These are phyloP conservation scores for Orthosia cruda DNA, from an alignment of 2,888 invertebrate species.

Conservation along the genomic window DNA sequence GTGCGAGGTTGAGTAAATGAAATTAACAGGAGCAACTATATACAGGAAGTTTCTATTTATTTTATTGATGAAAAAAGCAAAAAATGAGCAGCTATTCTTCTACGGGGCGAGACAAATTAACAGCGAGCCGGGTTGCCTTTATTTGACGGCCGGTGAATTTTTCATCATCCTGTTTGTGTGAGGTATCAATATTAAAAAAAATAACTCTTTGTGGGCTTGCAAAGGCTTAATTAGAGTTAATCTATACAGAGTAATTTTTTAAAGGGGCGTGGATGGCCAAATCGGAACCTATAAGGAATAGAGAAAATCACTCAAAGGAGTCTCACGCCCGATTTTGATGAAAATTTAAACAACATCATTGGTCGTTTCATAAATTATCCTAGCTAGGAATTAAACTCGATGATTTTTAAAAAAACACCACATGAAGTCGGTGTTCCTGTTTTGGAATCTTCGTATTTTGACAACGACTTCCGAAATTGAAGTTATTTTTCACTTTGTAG, in stretches of 20 bases:
- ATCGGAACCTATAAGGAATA: background rate
- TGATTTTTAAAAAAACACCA: no score
- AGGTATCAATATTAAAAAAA: conserved; percentile 42
- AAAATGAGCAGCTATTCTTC: conserved; percentile 39
- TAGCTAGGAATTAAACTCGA: no score
- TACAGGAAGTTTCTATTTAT: conserved; percentile 23
- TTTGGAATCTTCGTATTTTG: no score
- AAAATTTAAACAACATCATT: background rate
- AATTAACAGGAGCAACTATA: background rate
- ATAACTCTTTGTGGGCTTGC: background rate
- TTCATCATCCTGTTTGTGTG: conserved; percentile 28
- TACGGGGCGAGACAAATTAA: conserved; percentile 40
- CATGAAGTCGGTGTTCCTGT: no score
- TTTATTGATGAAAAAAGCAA: conserved; percentile 30
- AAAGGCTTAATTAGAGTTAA: background rate
- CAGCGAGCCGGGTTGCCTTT: conserved; percentile 14
- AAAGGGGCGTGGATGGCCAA: background rate
- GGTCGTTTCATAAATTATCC: no score
- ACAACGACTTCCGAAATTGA: no score
- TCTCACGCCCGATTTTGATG: background rate
- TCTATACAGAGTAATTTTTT: background rate
- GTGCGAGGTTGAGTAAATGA: background rate
- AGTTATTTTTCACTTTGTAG: no score
- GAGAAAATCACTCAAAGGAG: background rate
- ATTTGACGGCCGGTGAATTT: conserved; percentile 29